Base-by-base conservation (phyloP, 2,797 vertebrate species). In the Etheostoma perlongum region DNA sequence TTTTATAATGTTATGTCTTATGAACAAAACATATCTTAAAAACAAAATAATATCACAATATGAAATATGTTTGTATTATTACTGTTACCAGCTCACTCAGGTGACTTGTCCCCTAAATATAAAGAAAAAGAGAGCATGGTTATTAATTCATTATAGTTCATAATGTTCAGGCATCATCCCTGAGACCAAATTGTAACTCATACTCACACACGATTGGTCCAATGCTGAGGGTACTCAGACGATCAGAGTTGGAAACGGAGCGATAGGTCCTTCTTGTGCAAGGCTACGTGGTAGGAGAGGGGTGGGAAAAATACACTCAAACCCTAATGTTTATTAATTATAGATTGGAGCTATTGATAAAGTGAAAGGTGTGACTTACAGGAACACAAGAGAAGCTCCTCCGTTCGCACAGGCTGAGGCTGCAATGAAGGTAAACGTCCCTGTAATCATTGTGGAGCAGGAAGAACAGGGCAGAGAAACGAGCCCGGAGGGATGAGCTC, bases 381-480 rank as follows among this genome's bases (percentile, higher is more conserved):
- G 93, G 91, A 48, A 83, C 27, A 74, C 95, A 96, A 12, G 40
- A 36, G 44, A 67, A 84, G 0, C 4, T 65, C 15, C 25, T 67
- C 33, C 1, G 48, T 21, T 95, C 88, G 64, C 95, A 96, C 69
- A 96, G 84, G 18, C 78, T 86, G 51, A 95, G 81, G 74, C 88
- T 87, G 63, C 95, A 96, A 48, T 96, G 95, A 54, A 96, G 88
- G 79, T 88, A 96, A 15, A 94, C 74, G 0, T 88, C 67, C 57
- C 79, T 63, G 51, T 94, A 86, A 70, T 94, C 61, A 4, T 89
- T 85, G 51, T 90, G 62, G 69, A 89, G 84, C 69, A 88, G 87
- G 81, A 95, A 95, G 69, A 96, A 80, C 79, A 95, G 86, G 11
- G 94, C 83, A 3, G 91, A 88, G 85, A 96, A 96, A 6, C 86